Evolutionary conservation across 2,888 invertebrate genomes (phyloP).

Genomic region (Metopia argyrocephala): DNA sequence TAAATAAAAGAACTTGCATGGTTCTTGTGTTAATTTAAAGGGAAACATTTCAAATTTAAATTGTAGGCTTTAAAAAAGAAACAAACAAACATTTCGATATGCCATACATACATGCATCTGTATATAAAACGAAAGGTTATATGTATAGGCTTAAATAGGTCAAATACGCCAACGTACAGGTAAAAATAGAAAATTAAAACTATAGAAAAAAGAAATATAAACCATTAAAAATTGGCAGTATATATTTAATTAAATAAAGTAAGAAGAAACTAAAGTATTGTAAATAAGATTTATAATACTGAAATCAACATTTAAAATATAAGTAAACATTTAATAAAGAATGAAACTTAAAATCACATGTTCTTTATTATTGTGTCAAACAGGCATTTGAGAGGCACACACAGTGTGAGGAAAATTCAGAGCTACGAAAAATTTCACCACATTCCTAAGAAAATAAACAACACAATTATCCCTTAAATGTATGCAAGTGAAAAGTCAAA

Average conservation of each 20-base stretch:
- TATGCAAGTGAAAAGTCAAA: not conserved
- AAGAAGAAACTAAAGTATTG: not conserved
- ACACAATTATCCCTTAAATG: not conserved
- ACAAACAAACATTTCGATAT: no score
- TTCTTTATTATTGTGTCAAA: constrained; percentile 57
- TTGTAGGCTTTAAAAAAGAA: no score
- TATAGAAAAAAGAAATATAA: no score
- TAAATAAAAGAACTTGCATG: no score
- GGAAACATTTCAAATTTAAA: no score
- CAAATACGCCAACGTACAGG: constrained; percentile 13
- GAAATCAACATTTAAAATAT: no score
- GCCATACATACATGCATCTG: no score
- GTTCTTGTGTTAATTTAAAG: no score
- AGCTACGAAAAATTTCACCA: not conserved
- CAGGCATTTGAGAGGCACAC: not conserved
- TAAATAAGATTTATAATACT: no score
- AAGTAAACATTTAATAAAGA: not conserved
- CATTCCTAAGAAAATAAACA: not conserved
- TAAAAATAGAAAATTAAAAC: not conserved
- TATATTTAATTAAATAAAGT: not conserved
- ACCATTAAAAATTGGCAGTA: not conserved
- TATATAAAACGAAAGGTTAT: no score
- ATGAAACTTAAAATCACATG: constrained; percentile 53
- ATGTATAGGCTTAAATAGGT: constrained; percentile 56
- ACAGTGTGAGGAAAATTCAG: not conserved